These are phyloP conservation scores for Bufotes viridis DNA, from an alignment of 2,797 vertebrate genomes.

Conservation along the genomic window DNA sequence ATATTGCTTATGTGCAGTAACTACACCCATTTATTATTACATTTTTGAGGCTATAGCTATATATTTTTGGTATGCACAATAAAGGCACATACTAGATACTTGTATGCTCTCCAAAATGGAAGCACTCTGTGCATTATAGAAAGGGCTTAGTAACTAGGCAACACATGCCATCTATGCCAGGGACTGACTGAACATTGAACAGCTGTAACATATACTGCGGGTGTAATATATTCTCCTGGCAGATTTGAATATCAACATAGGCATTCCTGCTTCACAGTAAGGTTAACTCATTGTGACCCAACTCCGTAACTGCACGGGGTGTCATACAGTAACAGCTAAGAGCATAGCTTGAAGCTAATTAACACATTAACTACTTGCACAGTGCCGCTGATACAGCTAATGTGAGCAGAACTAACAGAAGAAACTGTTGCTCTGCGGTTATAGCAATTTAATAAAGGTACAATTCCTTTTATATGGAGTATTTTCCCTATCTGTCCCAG, in stretches of 20 bases:
- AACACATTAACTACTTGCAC: constrained; percentile 13
- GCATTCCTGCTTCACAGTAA: background rate
- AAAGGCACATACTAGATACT: background rate
- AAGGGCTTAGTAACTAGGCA: background rate
- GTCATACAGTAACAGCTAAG: background rate
- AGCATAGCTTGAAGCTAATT: background rate
- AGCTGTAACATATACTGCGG: constrained; percentile 22
- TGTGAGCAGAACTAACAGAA: background rate
- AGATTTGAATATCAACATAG: constrained; percentile 11
- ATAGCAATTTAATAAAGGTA: background rate
- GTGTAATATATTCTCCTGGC: constrained; percentile 22
- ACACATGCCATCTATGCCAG: constrained; percentile 1
- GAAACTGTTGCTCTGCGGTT: background rate
- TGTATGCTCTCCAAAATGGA: background rate
- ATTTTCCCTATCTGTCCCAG: background rate
- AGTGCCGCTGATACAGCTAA: background rate
- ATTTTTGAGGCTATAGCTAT: background rate
- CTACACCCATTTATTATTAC: background rate
- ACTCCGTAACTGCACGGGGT: background rate
- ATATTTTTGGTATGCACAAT: background rate
- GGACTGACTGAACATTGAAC: constrained; percentile 1
- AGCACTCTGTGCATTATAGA: background rate
- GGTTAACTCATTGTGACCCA: constrained; percentile 28
- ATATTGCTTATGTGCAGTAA: background rate
- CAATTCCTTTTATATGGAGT: background rate